phyloP scores from a whole-genome alignment of 37 sponge, comb jelly and placozoan genomes.

The Beroe forskalii region DNA sequence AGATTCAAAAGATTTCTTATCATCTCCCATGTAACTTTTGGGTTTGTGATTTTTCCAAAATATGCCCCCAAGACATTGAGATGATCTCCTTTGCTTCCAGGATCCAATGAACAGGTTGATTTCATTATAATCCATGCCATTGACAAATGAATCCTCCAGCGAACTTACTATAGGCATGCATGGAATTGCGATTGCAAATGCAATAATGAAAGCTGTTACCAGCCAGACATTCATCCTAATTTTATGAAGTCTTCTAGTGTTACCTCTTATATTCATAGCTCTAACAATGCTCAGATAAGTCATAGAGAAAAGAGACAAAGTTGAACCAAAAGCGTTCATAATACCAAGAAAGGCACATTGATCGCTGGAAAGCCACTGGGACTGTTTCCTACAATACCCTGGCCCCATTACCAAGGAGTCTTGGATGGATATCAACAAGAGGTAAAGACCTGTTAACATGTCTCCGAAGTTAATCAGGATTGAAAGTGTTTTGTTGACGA shows the following conservation, averaged over 20 bases:
- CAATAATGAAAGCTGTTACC: neutral
- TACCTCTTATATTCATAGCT: neutral
- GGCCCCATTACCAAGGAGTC: neutral
- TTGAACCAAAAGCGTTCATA: neutral
- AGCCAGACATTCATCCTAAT: neutral
- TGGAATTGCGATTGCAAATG: neutral
- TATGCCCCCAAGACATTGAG: neutral
- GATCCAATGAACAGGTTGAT: slow-evolving; percentile 1
- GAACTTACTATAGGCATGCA: neutral
- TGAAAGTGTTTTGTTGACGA: neutral
- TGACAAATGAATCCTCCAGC: slow-evolving; percentile 17
- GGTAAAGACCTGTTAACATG: neutral
- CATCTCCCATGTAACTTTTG: neutral
- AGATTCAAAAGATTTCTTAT: neutral
- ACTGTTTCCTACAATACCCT: neutral
- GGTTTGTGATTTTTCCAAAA: neutral
- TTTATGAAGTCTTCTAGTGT: neutral
- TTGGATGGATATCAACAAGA: neutral
- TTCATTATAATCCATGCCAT: neutral
- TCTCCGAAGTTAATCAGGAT: neutral
- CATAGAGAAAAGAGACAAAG: neutral
- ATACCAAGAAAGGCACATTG: neutral
- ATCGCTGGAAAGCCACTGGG: neutral
- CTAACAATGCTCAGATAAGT: neutral
- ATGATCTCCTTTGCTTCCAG: neutral